A percentile compares a stretch with the other conserved stretches of the same genome.
phyloP scores from a whole-genome alignment of 2,113 vertebrate species.

The Oncorhynchus tshawytscha region DNA sequence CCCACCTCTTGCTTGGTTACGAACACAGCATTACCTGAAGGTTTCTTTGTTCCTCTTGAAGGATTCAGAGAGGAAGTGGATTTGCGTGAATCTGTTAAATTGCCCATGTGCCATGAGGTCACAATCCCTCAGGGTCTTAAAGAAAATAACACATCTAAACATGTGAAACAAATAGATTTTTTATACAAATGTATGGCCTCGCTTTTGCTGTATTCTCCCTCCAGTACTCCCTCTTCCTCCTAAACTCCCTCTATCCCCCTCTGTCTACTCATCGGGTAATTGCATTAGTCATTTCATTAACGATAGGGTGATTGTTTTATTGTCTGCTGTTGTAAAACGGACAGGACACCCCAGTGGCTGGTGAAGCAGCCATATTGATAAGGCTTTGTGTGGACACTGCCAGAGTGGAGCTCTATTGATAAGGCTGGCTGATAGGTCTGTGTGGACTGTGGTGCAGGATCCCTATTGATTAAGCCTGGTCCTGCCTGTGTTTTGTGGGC shows the following conservation, averaged over 20 bases:
- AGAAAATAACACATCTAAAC: too few relatives aligned
- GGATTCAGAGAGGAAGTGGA: too few relatives aligned
- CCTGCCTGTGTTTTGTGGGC: conserved; percentile 13
- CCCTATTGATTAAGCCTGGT: conserved; percentile 58
- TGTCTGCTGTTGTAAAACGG: conserved; percentile 66
- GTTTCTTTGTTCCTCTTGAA: too few relatives aligned
- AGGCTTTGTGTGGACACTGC: conserved; percentile 50
- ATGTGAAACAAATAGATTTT: too few relatives aligned
- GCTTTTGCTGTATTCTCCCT: too few relatives aligned
- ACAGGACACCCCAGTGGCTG: conserved; percentile 63
- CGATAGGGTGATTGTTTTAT: conserved; percentile 71
- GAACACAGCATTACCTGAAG: too few relatives aligned
- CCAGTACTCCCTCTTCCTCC: neutral
- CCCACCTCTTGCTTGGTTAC: too few relatives aligned
- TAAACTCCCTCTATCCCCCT: neutral
- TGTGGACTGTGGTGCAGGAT: conserved; percentile 36
- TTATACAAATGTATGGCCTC: too few relatives aligned
- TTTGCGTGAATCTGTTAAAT: too few relatives aligned
- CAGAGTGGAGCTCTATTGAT: conserved; percentile 49
- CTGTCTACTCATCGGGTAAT: conserved; percentile 54
- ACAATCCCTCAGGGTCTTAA: too few relatives aligned
- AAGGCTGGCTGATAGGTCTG: conserved; percentile 18
- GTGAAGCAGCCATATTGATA: conserved; percentile 68
- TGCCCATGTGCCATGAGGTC: too few relatives aligned
- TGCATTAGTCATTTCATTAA: conserved; percentile 71